Conservation (phyloP, 2,113 vertebrate species). For the Pollachius pollachius region DNA sequence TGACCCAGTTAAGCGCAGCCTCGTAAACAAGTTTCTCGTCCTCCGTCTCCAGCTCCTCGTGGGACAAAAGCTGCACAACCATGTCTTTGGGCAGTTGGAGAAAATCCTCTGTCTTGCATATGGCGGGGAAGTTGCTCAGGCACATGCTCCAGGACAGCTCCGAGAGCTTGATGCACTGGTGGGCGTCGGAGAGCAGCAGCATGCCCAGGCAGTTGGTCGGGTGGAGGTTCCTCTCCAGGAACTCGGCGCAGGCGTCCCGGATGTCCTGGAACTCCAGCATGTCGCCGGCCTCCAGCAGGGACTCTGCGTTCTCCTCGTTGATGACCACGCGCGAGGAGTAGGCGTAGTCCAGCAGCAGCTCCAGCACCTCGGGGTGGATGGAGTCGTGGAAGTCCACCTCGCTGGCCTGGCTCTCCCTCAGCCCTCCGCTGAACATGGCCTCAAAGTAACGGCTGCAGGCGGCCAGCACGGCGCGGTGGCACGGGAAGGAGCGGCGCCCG, state of each 20-base stretch:
- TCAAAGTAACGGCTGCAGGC: constrained; percentile 85
- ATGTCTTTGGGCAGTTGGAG: constrained; percentile 80
- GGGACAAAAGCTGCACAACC: constrained; percentile 78
- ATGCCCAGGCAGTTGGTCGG: constrained; percentile 82
- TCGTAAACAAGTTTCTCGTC: constrained; percentile 82
- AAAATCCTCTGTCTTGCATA: constrained; percentile 82
- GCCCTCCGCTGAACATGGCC: constrained; percentile 83
- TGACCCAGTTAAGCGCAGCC: constrained; percentile 81
- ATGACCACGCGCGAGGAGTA: constrained; percentile 82
- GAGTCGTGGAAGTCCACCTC: constrained; percentile 81
- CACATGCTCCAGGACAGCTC: constrained; percentile 84
- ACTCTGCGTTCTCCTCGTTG: constrained; percentile 84
- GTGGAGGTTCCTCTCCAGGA: constrained; percentile 81
- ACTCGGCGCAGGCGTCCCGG: constrained; percentile 81
- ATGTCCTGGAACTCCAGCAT: constrained; percentile 87
- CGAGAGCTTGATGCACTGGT: constrained; percentile 79
- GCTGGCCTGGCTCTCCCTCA: constrained; percentile 79
- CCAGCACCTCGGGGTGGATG: constrained; percentile 81
- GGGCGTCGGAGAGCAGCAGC: constrained; percentile 80
- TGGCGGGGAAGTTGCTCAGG: constrained; percentile 80
- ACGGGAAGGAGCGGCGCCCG: constrained; percentile 78
- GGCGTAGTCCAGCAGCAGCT: constrained; percentile 81
- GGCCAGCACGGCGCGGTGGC: constrained; percentile 80
- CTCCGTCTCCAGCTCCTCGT: constrained; percentile 82
- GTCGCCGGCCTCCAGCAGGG: constrained; percentile 81